Base-by-base conservation (phyloP, 2,113 vertebrate species). In the Toxotes chatareus region DNA sequence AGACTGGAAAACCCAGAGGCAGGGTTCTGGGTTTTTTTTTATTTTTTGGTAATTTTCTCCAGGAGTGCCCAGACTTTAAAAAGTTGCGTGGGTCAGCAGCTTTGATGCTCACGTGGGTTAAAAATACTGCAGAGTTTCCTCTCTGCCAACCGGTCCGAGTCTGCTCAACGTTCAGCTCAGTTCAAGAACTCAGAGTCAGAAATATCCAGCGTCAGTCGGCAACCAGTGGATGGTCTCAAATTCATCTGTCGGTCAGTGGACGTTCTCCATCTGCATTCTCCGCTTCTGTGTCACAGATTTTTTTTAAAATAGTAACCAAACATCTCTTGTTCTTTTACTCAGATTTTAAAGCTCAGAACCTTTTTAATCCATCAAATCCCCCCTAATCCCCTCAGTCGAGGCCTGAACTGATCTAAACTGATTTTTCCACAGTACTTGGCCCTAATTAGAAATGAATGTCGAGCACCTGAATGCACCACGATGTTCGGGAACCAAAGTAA, bases 31-130 rank as follows among this genome's bases (percentile, higher is more conserved):
- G 77, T 80, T 76, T 69, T 67, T 65, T 55, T 11, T 80, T 60
- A 63, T 66, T 61, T 17, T 34, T 13, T 12, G 82, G 65, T 67
- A 68, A 62, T 75, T 80, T 76, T 85, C 73, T 73, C 38, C 65
- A 49, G 66, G 59, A 79, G 79, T 34, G 69, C 84, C 76, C 61
- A 53, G 62, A 69, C 68, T 83, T 62, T 44, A 64, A 56, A 72
- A 82, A 87, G 71, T 44, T 75, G 78, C 61, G 1, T 68, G 19
- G 60, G n/a, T 86, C 87, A 86, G 87, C 88, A 82, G 72, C 67
- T 88, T 73, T 72, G 64, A 75, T 62, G 78, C 68, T 74, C 32
- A 19, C 65, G 76, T 44, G 76, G 79, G 69, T 81, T 85, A 72
- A 75, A 85, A 78, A 85, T 61, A 83, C 64, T 75, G 67, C 79